These are phyloP conservation scores for Ferrisia virgata DNA, from an alignment of 2,888 invertebrate genomes.

Conservation along the genomic window DNA sequence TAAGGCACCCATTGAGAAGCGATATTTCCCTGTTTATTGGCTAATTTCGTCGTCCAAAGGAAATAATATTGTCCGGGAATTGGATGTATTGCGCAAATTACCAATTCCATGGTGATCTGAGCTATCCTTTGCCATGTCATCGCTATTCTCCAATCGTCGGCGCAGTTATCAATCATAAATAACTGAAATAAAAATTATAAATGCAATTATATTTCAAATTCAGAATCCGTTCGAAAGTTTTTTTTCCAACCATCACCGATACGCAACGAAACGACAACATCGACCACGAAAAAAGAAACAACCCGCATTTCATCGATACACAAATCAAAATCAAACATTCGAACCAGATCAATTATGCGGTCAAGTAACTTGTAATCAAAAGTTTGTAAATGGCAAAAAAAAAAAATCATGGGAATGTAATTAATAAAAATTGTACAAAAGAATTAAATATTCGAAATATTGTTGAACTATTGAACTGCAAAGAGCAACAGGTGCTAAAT, in stretches of 20 bases:
- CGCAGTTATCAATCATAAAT: slow-evolving; percentile 99
- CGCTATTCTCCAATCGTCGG: slow-evolving; percentile 99
- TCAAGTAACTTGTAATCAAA: no score
- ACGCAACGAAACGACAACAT: background rate
- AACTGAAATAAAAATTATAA: slow-evolving; percentile 65
- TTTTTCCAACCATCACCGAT: background rate
- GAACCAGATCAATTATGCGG: no score
- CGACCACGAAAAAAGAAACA: background rate
- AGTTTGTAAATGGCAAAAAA: no score
- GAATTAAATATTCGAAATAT: no score
- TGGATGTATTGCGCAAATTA: slow-evolving; percentile 96
- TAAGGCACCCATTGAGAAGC: slow-evolving; percentile 75
- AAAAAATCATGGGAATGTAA: no score
- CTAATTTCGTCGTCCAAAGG: slow-evolving; percentile 92
- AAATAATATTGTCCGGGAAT: slow-evolving; percentile 96
- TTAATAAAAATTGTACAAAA: no score
- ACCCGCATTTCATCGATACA: no score
- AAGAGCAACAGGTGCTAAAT: no score
- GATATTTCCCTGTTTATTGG: slow-evolving; percentile 72
- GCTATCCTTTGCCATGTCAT: slow-evolving; percentile 97
- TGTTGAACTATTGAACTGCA: no score
- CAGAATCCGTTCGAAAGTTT: background rate
- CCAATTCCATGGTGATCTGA: slow-evolving; percentile 86
- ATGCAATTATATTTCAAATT: background rate
- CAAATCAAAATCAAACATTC: no score